phyloP scores from a whole-genome alignment of 1,140 invertebrate genomes.

The Caerostris darwini region DNA sequence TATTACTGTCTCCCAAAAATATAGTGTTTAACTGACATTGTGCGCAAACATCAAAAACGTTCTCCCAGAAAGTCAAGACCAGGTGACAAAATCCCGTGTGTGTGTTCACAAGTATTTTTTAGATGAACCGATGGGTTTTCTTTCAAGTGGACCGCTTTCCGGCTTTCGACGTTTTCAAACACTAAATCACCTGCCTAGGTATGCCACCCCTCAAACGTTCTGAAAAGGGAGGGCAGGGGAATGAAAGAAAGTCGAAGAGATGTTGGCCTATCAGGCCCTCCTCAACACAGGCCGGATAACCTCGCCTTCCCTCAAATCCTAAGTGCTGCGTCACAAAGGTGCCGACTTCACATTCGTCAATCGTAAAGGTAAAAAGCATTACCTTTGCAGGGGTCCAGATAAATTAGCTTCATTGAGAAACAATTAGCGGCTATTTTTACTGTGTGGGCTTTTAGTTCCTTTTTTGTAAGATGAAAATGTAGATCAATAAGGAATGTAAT shows the following conservation, averaged over 20 bases:
- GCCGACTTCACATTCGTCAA: conserved; percentile 36
- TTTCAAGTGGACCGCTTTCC: conserved; percentile 33
- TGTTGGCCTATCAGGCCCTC: conserved; percentile 6
- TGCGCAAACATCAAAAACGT: background rate
- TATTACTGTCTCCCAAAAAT: too few relatives aligned
- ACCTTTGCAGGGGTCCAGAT: background rate
- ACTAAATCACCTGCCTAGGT: conserved; percentile 45
- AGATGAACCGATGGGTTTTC: background rate
- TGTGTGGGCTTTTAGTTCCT: background rate
- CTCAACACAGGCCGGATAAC: background rate
- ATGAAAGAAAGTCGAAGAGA: background rate
- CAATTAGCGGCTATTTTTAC: conserved; percentile 28
- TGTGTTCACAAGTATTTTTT: background rate
- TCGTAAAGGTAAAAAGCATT: conserved; percentile 31
- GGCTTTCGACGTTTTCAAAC: conserved; percentile 4
- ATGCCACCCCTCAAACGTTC: background rate
- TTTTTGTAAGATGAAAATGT: too few relatives aligned
- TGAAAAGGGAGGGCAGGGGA: background rate
- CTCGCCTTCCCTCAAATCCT: background rate
- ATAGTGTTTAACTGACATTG: too few relatives aligned
- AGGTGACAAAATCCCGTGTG: background rate
- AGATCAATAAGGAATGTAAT: too few relatives aligned
- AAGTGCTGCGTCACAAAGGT: conserved; percentile 48
- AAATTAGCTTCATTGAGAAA: conserved; percentile 9
- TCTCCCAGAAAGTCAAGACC: background rate